These are phyloP conservation scores for Phainopepla nitens DNA, from an alignment of 2,113 vertebrate species.

Conservation along the genomic window DNA sequence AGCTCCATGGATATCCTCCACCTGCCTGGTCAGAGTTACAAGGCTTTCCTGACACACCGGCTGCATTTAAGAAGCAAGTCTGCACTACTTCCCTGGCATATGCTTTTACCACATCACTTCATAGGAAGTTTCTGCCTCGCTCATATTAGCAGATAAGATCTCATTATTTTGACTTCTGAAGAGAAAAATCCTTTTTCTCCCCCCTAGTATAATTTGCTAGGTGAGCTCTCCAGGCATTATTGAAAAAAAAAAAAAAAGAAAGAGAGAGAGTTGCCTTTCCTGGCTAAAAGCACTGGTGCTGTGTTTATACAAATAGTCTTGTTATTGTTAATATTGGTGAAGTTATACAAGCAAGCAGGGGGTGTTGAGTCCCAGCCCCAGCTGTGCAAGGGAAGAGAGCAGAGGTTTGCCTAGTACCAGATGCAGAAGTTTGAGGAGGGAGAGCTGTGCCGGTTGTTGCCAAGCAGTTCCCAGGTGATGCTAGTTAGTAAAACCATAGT, in stretches of 20 bases:
- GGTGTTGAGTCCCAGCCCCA: neutral
- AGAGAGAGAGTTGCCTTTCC: neutral
- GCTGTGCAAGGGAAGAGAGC: neutral
- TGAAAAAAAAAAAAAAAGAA: neutral
- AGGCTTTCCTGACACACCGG: neutral
- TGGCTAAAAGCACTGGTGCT: neutral
- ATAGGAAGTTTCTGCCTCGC: neutral
- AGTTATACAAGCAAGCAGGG: slow-evolving; percentile 37
- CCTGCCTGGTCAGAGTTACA: neutral
- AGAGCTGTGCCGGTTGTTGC: neutral
- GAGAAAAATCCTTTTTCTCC: neutral
- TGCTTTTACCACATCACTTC: neutral
- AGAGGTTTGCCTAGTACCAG: neutral
- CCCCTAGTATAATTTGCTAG: neutral
- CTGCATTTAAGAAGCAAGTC: neutral
- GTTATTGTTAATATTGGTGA: slow-evolving; percentile 28
- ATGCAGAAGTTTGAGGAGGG: neutral
- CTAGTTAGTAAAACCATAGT: neutral
- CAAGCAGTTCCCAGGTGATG: neutral
- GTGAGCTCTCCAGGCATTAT: neutral
- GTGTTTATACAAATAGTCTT: slow-evolving; percentile 32
- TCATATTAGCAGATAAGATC: neutral
- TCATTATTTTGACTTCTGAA: slow-evolving; percentile 14
- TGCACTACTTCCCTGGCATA: neutral
- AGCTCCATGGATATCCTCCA: neutral